These are phyloP conservation scores for Drosophila hamatofila DNA, from an alignment of 2,888 invertebrate genomes.

Conservation along the genomic window DNA sequence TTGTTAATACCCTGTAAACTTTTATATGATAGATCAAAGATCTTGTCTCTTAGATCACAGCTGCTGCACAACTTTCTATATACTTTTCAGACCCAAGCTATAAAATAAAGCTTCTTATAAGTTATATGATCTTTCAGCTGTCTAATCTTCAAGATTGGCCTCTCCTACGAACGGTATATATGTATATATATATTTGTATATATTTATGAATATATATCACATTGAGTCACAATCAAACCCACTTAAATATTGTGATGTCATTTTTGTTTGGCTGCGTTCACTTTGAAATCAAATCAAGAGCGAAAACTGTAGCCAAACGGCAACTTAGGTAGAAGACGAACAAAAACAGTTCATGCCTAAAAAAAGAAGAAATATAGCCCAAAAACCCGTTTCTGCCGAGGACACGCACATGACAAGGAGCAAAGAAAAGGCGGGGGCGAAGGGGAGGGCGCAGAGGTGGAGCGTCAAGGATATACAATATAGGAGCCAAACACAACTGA, in stretches of 20 bases:
- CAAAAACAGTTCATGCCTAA: slow-evolving; percentile 18
- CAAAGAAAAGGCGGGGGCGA: neutral
- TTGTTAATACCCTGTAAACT: neutral
- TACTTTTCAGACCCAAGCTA: neutral
- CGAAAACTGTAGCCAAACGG: slow-evolving; percentile 39
- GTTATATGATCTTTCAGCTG: slow-evolving; percentile 7
- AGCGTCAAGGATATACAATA: slow-evolving; percentile 44
- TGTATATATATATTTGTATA: slow-evolving; percentile 1
- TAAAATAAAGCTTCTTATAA: neutral
- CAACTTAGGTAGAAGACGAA: slow-evolving; percentile 33
- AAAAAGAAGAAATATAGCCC: slow-evolving; percentile 4
- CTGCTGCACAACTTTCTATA: neutral
- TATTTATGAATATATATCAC: slow-evolving; percentile 9
- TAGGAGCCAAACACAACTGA: slow-evolving; percentile 38
- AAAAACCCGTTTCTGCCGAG: slow-evolving; percentile 46
- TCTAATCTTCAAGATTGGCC: neutral
- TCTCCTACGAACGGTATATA: neutral
- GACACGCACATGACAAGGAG: slow-evolving; percentile 17
- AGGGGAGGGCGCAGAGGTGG: neutral
- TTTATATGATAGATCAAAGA: neutral
- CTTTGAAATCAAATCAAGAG: slow-evolving; percentile 58
- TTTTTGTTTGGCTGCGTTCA: slow-evolving; percentile 55
- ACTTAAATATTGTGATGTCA: slow-evolving; percentile 70
- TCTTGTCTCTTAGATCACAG: neutral
- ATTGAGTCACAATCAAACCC: slow-evolving; percentile 40